phyloP scores from a whole-genome alignment of 2,113 vertebrate species.

The Saiga tatarica region DNA sequence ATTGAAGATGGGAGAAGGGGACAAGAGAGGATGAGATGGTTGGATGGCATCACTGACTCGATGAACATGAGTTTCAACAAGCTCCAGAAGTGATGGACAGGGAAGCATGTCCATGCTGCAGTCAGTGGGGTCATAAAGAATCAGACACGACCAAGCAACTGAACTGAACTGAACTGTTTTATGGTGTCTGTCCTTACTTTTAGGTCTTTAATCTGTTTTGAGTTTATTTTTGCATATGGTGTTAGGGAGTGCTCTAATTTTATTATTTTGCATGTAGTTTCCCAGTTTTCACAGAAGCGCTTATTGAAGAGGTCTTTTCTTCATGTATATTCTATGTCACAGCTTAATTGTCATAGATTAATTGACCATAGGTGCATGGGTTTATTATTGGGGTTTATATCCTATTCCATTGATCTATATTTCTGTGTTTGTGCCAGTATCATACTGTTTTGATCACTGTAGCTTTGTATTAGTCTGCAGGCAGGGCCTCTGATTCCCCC shows the following conservation, averaged over 20 bases:
- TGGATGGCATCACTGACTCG: not conserved
- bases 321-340: not conserved
- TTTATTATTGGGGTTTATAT: not conserved
- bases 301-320: not conserved
- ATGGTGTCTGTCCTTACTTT: not conserved
- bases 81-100: not conserved
- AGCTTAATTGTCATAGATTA: not conserved
- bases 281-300: not conserved
- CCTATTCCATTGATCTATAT: not conserved
- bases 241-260: not conserved
- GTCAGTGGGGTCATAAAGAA: not conserved
- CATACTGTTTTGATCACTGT: not conserved
- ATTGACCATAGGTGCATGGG: not conserved
- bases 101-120: not conserved
- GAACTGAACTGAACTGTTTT: not conserved
- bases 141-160: fast-evolving
- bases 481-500: not conserved
- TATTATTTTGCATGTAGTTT: not conserved
- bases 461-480: not conserved
- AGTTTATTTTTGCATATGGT: not conserved
- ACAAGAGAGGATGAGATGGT: not conserved
- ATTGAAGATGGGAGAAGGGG: not conserved
- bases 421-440: not conserved
- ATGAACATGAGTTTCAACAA: not conserved
- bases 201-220: not conserved